phyloP scores from a whole-genome alignment of 1,140 invertebrate genomes.

The Nephotettix cincticeps region DNA sequence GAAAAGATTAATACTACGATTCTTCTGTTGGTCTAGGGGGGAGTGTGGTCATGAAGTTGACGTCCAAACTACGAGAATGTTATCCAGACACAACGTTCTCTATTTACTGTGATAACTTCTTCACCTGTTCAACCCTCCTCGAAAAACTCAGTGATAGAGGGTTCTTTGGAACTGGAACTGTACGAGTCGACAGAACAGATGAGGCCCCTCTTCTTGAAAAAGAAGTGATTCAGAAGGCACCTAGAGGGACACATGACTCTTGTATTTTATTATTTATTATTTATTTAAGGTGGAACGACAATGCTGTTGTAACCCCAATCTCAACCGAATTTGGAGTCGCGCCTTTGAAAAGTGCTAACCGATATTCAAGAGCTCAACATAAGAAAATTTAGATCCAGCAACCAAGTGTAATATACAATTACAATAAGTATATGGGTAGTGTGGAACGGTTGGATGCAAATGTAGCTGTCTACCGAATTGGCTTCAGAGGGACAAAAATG shows the following conservation, averaged over 20 bases:
- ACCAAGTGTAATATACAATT: background rate
- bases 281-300: background rate
- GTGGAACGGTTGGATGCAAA: too few relatives aligned
- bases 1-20: constrained; percentile 9
- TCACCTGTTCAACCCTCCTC: background rate
- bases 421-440: background rate
- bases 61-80: too few relatives aligned
- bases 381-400: background rate
- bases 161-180: background rate
- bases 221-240: background rate
- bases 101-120: background rate
- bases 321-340: background rate
- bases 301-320: background rate
- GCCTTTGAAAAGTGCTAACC: background rate
- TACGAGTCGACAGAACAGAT: background rate
- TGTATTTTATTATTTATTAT: background rate
- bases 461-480: background rate
- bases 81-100: background rate
- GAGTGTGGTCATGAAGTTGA: constrained; percentile 32
- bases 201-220: background rate
- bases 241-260: background rate
- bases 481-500: background rate
- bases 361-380: background rate
- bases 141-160: background rate
- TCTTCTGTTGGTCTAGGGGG: constrained; percentile 36